Evolutionary conservation across 1,140 invertebrate genomes (phyloP), one percentile per base, ranked within the genome.

Genomic region (Platorchestia sp.): DNA sequence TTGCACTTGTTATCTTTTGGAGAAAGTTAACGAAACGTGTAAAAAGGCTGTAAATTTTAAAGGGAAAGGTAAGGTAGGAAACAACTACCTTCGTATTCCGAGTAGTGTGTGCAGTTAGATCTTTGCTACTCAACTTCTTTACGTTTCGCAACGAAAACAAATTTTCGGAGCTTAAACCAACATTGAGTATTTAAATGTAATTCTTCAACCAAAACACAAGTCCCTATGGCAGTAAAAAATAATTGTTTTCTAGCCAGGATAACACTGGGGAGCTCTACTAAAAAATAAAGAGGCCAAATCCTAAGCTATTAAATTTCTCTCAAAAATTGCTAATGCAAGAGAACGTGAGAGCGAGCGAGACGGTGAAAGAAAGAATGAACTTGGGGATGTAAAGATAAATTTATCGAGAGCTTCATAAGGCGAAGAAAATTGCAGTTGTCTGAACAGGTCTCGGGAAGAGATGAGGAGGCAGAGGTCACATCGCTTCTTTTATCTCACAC

Each of bases 371-470:
- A 45, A 93, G 45, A 44, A 93, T 45, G 40, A 47, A 44, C 36
- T 93, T 45, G 19, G 44, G 43, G 59, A 93, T 44, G 10, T 47
- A 19, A 45, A 44, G 91, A 93, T 45, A 93, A 93, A 93, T 93
- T 93, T 93, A 93, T 93, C 22, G 91, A 93, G 43, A 45, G 91
- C 91, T 93, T 45, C 91, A 93, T 45, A 93, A 93, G 91, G 91
- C 91, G 40, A 93, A 47, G 43, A 93, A 93, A 93, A 93, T 45
- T 93, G 91, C 43, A n/a, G 91, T 45, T n/a, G 91, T 44, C 45
- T 40, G 91, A 93, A 47, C 91, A 93, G 91, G 91, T 93, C 91
- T 93, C 0, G 40, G 91, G 41, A 89, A 27, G 41, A 89, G 87
- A 89, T 89, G 87, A 91, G 41, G 89, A 93, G 91, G 43, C 45